Evolutionary conservation across 2,888 invertebrate species (phyloP).

Genomic region (Polydrusus pterygomalis): DNA sequence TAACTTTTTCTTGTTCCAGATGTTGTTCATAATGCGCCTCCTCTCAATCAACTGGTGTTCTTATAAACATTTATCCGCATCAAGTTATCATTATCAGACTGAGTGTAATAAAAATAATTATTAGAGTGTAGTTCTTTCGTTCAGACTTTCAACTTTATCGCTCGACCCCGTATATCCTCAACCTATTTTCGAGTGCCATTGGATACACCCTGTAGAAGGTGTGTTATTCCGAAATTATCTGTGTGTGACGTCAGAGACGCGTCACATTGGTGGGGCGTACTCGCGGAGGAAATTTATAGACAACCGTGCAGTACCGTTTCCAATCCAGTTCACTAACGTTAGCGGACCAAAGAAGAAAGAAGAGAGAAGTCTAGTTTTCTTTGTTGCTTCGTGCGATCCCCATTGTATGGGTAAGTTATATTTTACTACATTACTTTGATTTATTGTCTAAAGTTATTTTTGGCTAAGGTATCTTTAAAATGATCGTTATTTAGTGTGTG

Average conservation of each 20-base stretch:
- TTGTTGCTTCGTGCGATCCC: conserved; percentile 65
- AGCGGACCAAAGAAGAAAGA: conserved; percentile 24
- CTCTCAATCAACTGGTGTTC: conserved; percentile 64
- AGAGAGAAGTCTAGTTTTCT: conserved; percentile 54
- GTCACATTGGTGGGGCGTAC: conserved; percentile 47
- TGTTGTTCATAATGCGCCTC: conserved; percentile 64
- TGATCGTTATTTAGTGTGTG: no score
- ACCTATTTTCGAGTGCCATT: neutral
- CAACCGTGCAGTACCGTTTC: conserved; percentile 50
- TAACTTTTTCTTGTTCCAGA: conserved; percentile 60
- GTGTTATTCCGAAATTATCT: conserved; percentile 36
- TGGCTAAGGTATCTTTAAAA: no score
- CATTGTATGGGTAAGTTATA: conserved; percentile 75
- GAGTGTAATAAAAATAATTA: conserved; percentile 59
- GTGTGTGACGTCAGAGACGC: conserved; percentile 32
- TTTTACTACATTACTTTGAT: conserved; percentile 25
- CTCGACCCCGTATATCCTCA: conserved; percentile 6
- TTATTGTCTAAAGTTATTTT: neutral
- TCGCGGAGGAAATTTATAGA: conserved; percentile 51
- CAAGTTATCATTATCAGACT: conserved; percentile 67
- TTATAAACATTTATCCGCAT: conserved; percentile 66
- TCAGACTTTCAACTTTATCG: conserved; percentile 15
- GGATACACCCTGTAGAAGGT: conserved; percentile 30
- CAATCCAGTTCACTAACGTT: conserved; percentile 49
- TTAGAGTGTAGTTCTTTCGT: neutral